Evolutionary conservation across 2,888 invertebrate genomes (phyloP).

Genomic region (Craniophora ligustri): DNA sequence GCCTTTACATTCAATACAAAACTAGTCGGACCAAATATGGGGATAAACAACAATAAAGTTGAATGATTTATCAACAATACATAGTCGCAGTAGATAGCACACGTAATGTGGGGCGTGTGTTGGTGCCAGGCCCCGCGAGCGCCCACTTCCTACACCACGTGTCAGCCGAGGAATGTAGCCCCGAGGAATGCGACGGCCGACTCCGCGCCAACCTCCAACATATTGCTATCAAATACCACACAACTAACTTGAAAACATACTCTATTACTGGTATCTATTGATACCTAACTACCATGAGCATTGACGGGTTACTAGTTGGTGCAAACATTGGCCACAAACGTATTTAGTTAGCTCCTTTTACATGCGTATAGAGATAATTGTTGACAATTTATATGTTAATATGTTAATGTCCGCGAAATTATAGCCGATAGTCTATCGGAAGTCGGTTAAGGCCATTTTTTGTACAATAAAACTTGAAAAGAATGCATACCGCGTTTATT

Average conservation of each 20-base stretch:
- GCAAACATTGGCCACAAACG: slow-evolving; percentile 40
- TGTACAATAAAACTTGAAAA: slow-evolving; percentile 35
- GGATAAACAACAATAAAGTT: slow-evolving; percentile 47
- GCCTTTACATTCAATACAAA: slow-evolving; percentile 22
- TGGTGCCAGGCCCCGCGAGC: slow-evolving; percentile 47
- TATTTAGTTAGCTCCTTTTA: slow-evolving; percentile 44
- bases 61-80: slow-evolving; percentile 50
- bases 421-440: slow-evolving; percentile 53
- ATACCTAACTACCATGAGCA: slow-evolving; percentile 24
- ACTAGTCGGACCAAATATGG: slow-evolving; percentile 28
- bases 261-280: slow-evolving; percentile 24
- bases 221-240: slow-evolving; percentile 28
- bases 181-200: slow-evolving; percentile 54
- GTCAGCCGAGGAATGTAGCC: slow-evolving; percentile 59
- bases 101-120: slow-evolving; percentile 41
- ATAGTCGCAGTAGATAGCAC: slow-evolving; percentile 31
- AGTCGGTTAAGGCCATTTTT: slow-evolving; percentile 63
- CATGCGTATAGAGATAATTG: slow-evolving; percentile 55
- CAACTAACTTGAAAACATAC: slow-evolving; percentile 36
- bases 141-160: slow-evolving; percentile 61
- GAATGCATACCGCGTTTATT: slow-evolving; percentile 31
- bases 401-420: slow-evolving; percentile 63
- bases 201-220: slow-evolving; percentile 39
- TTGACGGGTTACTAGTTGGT: slow-evolving; percentile 30
- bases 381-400: slow-evolving; percentile 64